Conservation (phyloP, 2,113 vertebrate species). For the Puffinus mauretanicus region DNA sequence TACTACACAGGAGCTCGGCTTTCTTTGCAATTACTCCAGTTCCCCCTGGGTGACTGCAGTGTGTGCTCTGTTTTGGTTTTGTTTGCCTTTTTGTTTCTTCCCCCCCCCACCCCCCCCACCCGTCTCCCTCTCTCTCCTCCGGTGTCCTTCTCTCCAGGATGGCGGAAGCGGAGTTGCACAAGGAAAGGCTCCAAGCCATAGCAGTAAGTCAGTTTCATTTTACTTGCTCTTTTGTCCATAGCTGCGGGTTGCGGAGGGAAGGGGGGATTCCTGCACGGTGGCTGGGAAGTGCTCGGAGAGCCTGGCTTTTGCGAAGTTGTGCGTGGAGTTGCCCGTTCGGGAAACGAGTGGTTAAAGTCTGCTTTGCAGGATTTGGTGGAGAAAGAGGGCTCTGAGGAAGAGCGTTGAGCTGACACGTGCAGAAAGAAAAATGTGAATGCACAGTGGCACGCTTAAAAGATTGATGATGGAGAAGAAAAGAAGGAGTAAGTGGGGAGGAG, state of each 20-base stretch:
- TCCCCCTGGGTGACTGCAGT: conserved; percentile 68
- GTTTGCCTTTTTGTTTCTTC: background rate
- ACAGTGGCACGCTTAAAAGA: conserved; percentile 23
- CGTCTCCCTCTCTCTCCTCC: conserved; percentile 46
- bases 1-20: conserved; percentile 52
- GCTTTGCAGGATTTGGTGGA: conserved; percentile 23
- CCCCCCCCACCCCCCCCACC: background rate
- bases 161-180: conserved; percentile 96
- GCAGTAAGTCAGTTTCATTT: conserved; percentile 88
- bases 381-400: conserved; percentile 8
- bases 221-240: conserved; percentile 62
- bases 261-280: background rate
- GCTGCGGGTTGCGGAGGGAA: background rate
- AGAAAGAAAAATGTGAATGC: conserved; percentile 16
- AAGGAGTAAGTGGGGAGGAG: background rate
- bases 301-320: conserved; percentile 26
- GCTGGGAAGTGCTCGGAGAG: background rate
- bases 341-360: conserved; percentile 13
- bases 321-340: background rate
- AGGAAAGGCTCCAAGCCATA: conserved; percentile 96
- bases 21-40: conserved; percentile 26
- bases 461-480: conserved; percentile 21
- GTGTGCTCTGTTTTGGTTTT: background rate
- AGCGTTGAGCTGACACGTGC: conserved; percentile 21
- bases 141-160: conserved; percentile 87